A percentile compares a stretch with the other conserved stretches of the same genome.
These are phyloP conservation scores for Drosophila ananassae DNA, from an alignment of 1,140 invertebrate genomes.

Conservation along the genomic window DNA sequence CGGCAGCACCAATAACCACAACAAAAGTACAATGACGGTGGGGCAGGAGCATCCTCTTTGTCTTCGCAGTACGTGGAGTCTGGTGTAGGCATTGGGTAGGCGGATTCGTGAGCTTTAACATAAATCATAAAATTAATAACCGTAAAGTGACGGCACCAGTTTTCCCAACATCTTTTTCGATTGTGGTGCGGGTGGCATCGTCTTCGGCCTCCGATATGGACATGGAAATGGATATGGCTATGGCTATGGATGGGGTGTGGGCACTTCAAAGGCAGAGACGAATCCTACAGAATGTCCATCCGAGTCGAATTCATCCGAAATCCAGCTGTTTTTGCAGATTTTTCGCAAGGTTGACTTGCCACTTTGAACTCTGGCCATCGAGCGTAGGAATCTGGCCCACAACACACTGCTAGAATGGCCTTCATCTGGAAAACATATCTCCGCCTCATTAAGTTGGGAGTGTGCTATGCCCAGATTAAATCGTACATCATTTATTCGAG, in stretches of 20 bases:
- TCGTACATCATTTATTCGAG: background rate
- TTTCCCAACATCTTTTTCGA: slow-evolving; percentile 58
- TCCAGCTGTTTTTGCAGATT: slow-evolving; percentile 20
- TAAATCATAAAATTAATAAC: slow-evolving; percentile 84
- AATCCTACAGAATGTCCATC: slow-evolving; percentile 53
- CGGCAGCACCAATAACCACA: slow-evolving; percentile 48
- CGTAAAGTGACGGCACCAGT: slow-evolving; percentile 81
- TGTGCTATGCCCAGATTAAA: background rate
- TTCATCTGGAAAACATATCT: slow-evolving; percentile 1
- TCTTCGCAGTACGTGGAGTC: slow-evolving; percentile 27
- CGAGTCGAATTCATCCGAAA: slow-evolving; percentile 27
- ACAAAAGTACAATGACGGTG: slow-evolving; percentile 32
- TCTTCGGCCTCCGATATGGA: slow-evolving; percentile 5
- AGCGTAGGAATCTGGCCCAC: slow-evolving; percentile 22
- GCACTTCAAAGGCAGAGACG: slow-evolving; percentile 67
- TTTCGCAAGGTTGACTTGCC: slow-evolving; percentile 28
- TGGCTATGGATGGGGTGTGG: slow-evolving; percentile 16
- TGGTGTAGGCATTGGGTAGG: slow-evolving; percentile 29
- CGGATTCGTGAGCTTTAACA: slow-evolving; percentile 77
- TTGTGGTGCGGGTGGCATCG: slow-evolving; percentile 63
- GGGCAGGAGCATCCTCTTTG: slow-evolving; percentile 33
- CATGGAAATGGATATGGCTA: background rate
- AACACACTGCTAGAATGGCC: background rate
- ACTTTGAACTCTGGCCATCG: slow-evolving; percentile 65
- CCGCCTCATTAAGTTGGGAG: background rate